A percentile compares a stretch with the other conserved stretches of the same genome.
These are phyloP conservation scores for Abrostola triplasia DNA, from an alignment of 2,888 invertebrate genomes.

Conservation along the genomic window DNA sequence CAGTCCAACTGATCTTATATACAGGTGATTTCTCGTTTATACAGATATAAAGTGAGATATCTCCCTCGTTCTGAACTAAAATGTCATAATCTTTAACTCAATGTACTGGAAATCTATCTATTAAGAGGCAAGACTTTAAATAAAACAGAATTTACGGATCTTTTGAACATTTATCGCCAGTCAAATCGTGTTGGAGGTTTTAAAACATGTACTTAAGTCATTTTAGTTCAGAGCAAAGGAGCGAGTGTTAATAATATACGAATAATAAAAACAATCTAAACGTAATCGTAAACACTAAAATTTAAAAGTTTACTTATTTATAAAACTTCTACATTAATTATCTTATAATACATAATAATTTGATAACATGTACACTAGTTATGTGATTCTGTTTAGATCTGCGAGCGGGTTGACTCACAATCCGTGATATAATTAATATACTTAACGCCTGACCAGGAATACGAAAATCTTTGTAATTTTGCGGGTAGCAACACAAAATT, in stretches of 20 bases:
- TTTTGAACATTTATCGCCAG: background rate
- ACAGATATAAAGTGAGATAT: conserved; percentile 21
- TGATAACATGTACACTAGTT: conserved; percentile 17
- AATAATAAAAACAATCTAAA: conserved; percentile 34
- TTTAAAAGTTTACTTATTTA: conserved; percentile 41
- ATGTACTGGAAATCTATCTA: background rate
- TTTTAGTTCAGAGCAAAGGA: conserved; percentile 26
- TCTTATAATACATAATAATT: conserved; percentile 47
- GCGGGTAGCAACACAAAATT: no score
- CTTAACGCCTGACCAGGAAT: conserved; percentile 1
- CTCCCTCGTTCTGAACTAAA: conserved; percentile 33
- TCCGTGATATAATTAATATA: conserved; percentile 18
- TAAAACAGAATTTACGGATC: no score
- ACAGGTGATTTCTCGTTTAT: conserved; percentile 31
- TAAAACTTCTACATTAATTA: conserved; percentile 27
- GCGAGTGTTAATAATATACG: conserved; percentile 13
- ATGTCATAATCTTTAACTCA: background rate
- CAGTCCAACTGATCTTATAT: conserved; percentile 43
- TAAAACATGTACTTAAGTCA: background rate
- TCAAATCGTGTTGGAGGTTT: background rate
- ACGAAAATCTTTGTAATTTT: background rate
- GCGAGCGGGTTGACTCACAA: conserved; percentile 32
- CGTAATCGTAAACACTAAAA: conserved; percentile 43
- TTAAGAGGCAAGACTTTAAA: no score
- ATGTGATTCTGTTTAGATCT: conserved; percentile 12